Evolutionary conservation across 2,113 vertebrate genomes (phyloP), one percentile per base, ranked within the genome.

Genomic region (Pseudopodoces humilis): DNA sequence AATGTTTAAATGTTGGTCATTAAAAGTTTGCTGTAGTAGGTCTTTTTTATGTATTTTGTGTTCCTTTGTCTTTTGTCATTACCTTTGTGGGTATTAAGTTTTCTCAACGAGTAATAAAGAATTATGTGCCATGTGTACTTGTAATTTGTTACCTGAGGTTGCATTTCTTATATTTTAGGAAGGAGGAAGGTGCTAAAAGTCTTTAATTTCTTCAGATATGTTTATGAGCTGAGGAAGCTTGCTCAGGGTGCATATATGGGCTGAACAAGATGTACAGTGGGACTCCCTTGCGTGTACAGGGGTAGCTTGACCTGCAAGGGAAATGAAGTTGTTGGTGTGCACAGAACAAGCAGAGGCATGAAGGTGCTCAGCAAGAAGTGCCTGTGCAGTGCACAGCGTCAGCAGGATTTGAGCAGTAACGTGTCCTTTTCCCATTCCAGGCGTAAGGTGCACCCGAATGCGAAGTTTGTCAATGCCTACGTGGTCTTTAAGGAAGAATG

Each of bases 391-490:
- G 62, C 31, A 13, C 33, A 10, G 24, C 23, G 25, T 33, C 58
- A n/a, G 25, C 69, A 41, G 49, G 37, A 17, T 28, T 80, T 69
- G 24, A 63, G 41, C 25, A 50, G 16, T 11, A 18, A 56, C 0
- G 3, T 5, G 12, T n/a, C 74, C 53, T 46, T 47, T 91, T 49
- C 46, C 35, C 23, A 2, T 85, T 83, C 7, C 92, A 99, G 99
- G 84, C 98, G 97, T 35, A 98, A 98, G 95, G 46, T 98, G 72
- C 99, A 99, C 86, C 98, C 99, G 1, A 98, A 98, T 59, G 98
- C 96, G 31, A 98, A 98, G 71, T 99, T 97, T 27, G 35, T 99
- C 33, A 99, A 99, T 18, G 99, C 99, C 23, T 99, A 99, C 3
- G 87, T 99, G 11, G 99, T 99, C n/a, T 99, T 99, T 90, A 98